Base-by-base conservation (phyloP, 2,888 invertebrate genomes). In the Drosophila limbata region DNA sequence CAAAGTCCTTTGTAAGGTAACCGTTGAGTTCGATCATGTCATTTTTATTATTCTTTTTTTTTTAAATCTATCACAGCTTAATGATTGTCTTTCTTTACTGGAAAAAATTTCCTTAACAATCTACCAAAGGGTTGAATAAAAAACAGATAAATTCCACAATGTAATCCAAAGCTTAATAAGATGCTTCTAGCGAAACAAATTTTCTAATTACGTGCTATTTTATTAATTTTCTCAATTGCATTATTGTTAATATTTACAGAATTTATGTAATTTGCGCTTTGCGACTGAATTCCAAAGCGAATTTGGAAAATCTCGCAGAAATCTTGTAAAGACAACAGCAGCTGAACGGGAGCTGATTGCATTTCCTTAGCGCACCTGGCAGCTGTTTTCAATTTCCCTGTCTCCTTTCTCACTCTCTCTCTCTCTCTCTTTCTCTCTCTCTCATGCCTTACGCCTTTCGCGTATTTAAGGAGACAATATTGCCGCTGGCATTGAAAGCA, bases 401-500 rank as follows among this genome's bases (percentile, higher is more conserved):
- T 55, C 17, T 9, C 11, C 55, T 17, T 11, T 10, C 25, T 37
- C 11, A 5, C 33, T 10, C 44, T n/a, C 9, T 44, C 11, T 17
- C 13, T 25, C 33, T 35, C 3, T 13, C 13, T 13, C 11, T 5
- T 35, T n/a, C n/a, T n/a, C 10, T 2, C 11, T 1, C 5, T 8
- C 37, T 19, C 9, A n/a, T 25, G 13, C 25, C 10, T 28, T 40
- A 11, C n/a, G 37, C 11, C 13, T 31, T 44, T 45, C 48, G 56
- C 47, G 64, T 28, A 44, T 53, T 60, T 35, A 68, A 68, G 67
- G 37, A 69, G 73, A 78, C 78, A 79, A 72, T 73, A 69, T 74
- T 77, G 84, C 84, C 71, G 44, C 59, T 84, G 84, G 84, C 86
- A 81, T 79, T 71, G 80, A 78, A 82, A 67, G 62, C 81, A 79